Evolutionary conservation across 2,797 vertebrate genomes (phyloP).

Genomic region (Lindbergichthys nudifrons): DNA sequence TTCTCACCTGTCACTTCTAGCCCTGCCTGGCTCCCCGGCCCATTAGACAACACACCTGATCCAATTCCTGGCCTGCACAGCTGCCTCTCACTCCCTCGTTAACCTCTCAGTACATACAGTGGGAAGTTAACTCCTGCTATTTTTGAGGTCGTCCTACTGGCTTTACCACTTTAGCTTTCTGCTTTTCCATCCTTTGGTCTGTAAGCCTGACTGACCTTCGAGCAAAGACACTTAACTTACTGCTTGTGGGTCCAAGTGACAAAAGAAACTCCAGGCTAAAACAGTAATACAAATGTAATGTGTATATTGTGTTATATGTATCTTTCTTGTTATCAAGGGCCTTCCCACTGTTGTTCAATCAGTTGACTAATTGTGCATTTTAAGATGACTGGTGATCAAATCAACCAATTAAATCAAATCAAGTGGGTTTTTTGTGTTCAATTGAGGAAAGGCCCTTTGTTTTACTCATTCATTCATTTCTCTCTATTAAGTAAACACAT

Average conservation of each 20-base stretch:
- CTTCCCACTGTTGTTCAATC: too few relatives aligned
- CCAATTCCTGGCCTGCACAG: neutral
- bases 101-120: neutral
- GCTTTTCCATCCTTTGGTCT: slow-evolving; percentile 2
- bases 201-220: slow-evolving; percentile 9
- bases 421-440: too few relatives aligned
- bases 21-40: neutral
- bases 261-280: neutral
- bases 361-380: too few relatives aligned
- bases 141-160: slow-evolving; percentile 15
- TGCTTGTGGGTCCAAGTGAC: neutral
- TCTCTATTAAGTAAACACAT: neutral
- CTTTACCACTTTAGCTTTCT: slow-evolving; percentile 1
- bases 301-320: too few relatives aligned
- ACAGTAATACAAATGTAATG: neutral
- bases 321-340: too few relatives aligned
- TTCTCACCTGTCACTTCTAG: slow-evolving; percentile 3
- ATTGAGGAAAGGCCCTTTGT: too few relatives aligned
- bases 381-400: too few relatives aligned
- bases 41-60: slow-evolving; percentile 3
- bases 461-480: neutral
- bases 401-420: too few relatives aligned
- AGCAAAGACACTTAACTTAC: neutral
- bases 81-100: slow-evolving; percentile 21
- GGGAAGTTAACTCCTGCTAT: slow-evolving; percentile 13